Percentiles rank a stretch among this genome's conserved stretches.
phyloP scores from a whole-genome alignment of 2,797 vertebrate genomes.

The Serranus cabrilla region DNA sequence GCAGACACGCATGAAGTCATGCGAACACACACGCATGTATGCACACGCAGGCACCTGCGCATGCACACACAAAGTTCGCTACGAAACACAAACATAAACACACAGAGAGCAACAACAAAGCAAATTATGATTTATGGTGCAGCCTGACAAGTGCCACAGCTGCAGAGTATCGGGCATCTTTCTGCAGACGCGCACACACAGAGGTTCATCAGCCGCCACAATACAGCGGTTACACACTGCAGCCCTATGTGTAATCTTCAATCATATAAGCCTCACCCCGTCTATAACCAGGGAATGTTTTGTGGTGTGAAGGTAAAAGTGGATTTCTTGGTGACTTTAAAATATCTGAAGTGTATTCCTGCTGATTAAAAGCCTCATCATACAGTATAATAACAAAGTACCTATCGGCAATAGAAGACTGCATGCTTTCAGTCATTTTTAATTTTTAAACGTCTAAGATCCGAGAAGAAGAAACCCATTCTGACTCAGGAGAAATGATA shows the following conservation, averaged over 20 bases:
- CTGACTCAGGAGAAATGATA: constrained; percentile 24
- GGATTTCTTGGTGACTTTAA: constrained; percentile 26
- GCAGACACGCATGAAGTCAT: constrained; percentile 36
- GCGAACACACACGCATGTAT: constrained; percentile 22
- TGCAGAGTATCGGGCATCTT: constrained; percentile 9
- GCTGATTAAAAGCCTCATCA: not conserved
- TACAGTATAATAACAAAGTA: not conserved
- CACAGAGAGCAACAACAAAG: not conserved
- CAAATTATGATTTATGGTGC: constrained; percentile 33
- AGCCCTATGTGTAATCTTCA: not conserved
- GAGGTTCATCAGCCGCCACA: not conserved
- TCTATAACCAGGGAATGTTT: not conserved
- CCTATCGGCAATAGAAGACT: not conserved
- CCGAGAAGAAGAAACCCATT: not conserved
- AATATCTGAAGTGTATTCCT: not conserved
- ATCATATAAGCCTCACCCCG: not conserved
- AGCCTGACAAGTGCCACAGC: constrained; percentile 16
- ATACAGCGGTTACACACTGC: constrained; percentile 10
- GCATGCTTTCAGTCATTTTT: constrained; percentile 2
- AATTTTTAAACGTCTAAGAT: constrained; percentile 5
- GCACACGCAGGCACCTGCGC: constrained; percentile 15
- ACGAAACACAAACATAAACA: not conserved
- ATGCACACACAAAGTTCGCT: constrained; percentile 13
- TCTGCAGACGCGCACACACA: constrained; percentile 7
- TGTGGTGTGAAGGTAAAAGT: constrained; percentile 4